These are phyloP conservation scores for Halcyon smyrnensis DNA, from an alignment of 2,797 vertebrate species.

Conservation along the genomic window DNA sequence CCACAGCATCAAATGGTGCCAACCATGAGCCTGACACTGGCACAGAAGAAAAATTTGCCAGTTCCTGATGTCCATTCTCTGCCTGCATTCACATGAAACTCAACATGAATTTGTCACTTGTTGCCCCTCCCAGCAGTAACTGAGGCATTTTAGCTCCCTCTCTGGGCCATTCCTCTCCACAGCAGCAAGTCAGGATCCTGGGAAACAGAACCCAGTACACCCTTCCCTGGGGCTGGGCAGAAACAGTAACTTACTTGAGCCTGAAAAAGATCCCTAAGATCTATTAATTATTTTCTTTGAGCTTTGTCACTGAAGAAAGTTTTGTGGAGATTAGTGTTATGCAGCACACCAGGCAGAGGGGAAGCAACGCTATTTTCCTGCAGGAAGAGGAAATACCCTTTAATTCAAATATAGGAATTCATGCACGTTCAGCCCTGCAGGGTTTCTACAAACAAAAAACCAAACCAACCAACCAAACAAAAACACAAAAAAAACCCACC, in stretches of 20 bases:
- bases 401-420: background rate
- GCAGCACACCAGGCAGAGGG: background rate
- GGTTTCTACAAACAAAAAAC: background rate
- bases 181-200: background rate
- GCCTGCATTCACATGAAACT: background rate
- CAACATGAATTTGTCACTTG: background rate
- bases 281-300: background rate
- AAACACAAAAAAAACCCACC: too few species aligned
- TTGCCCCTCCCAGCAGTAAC: background rate
- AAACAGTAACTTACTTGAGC: background rate
- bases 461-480: too few species aligned
- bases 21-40: background rate
- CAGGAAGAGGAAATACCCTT: background rate
- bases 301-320: background rate
- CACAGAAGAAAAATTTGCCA: background rate
- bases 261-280: background rate
- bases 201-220: background rate
- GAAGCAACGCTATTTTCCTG: background rate
- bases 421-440: background rate
- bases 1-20: background rate
- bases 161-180: background rate
- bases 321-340: background rate
- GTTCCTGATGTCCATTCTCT: background rate
- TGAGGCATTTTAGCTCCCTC: background rate
- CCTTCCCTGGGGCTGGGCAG: background rate